Evolutionary conservation across 2,113 vertebrate genomes (phyloP).

Genomic region (Pelecanus crispus): DNA sequence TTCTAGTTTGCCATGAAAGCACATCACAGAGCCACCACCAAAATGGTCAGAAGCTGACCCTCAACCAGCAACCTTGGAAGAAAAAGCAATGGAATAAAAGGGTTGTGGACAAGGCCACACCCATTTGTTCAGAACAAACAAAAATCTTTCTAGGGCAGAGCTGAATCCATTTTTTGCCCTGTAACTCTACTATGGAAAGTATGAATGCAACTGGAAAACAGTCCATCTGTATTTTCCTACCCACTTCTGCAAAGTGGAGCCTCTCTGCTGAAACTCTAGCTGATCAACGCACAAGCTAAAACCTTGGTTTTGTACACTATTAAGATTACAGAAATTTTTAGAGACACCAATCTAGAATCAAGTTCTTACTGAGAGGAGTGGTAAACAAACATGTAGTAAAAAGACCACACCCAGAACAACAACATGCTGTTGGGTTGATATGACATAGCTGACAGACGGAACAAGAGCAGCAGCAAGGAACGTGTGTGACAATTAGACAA

Average conservation of each 20-base stretch:
- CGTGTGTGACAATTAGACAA: background rate
- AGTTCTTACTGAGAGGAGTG: background rate
- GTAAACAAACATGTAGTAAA: conserved; percentile 52
- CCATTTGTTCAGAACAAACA: background rate
- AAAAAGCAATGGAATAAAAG: background rate
- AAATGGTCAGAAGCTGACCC: background rate
- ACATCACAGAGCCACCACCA: background rate
- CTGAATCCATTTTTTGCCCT: background rate
- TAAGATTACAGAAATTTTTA: background rate
- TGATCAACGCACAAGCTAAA: background rate
- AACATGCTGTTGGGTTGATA: conserved; percentile 3
- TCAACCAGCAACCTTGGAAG: background rate
- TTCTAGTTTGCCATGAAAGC: background rate
- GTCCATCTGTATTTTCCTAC: background rate
- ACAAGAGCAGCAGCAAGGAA: background rate
- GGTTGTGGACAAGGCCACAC: background rate
- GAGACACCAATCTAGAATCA: background rate
- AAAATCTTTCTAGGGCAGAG: background rate
- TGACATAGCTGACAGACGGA: conserved; percentile 14
- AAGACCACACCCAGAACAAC: background rate
- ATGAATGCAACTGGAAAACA: background rate
- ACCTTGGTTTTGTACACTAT: background rate
- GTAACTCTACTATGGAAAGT: background rate
- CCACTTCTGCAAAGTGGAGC: background rate
- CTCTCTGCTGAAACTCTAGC: background rate